These are phyloP conservation scores for Coleophora flavipennella DNA, from an alignment of 2,888 invertebrate genomes.

Conservation along the genomic window DNA sequence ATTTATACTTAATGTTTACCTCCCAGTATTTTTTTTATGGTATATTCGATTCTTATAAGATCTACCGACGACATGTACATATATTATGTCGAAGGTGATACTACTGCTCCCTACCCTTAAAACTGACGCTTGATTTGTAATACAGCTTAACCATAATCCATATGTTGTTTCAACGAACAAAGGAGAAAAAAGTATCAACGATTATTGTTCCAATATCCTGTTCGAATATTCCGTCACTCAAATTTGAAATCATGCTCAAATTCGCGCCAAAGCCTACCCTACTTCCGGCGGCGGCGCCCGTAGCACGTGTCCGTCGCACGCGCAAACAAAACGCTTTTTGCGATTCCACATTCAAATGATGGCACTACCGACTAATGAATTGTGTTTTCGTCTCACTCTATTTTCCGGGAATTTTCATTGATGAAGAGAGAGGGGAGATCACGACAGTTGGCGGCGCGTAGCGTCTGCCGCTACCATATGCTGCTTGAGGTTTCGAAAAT, in stretches of 20 bases:
- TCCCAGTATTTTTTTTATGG: too few species aligned
- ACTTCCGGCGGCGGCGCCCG: slow-evolving; percentile 48
- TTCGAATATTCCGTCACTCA: slow-evolving; percentile 39
- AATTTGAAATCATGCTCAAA: slow-evolving; percentile 51
- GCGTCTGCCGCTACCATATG: slow-evolving; percentile 70
- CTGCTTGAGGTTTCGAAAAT: slow-evolving; percentile 67
- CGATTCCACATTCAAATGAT: slow-evolving; percentile 61
- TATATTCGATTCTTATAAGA: too few species aligned
- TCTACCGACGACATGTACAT: too few species aligned
- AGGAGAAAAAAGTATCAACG: slow-evolving; percentile 20
- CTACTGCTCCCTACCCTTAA: not conserved
- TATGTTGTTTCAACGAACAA: slow-evolving; percentile 44
- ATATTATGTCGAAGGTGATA: not conserved
- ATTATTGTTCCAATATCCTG: slow-evolving; percentile 67
- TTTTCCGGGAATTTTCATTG: slow-evolving; percentile 8
- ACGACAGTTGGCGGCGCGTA: slow-evolving; percentile 61
- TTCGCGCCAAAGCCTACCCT: slow-evolving; percentile 65
- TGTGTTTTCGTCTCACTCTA: slow-evolving; percentile 35
- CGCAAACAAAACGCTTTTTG: slow-evolving; percentile 61
- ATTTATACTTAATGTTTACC: too few species aligned
- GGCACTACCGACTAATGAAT: slow-evolving; percentile 64
- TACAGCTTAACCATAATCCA: slow-evolving; percentile 41
- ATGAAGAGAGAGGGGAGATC: slow-evolving; percentile 33
- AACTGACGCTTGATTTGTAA: slow-evolving; percentile 5
- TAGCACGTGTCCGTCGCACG: slow-evolving; percentile 50